Conservation (phyloP, 2,113 vertebrate species). For the Pachyramphus minor region DNA sequence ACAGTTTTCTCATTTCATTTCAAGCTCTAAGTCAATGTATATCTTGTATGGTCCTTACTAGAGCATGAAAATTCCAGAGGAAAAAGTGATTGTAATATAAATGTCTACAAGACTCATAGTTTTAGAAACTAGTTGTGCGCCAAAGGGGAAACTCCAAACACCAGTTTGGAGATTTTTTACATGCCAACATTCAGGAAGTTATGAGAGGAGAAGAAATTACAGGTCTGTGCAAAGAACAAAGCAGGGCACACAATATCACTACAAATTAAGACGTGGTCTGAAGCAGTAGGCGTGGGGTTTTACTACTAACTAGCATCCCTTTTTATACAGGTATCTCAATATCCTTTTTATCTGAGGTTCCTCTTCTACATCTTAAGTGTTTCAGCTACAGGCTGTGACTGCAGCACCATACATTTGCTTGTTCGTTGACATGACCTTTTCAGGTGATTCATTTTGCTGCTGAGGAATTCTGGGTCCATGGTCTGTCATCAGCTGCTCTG, state of each 20-base stretch:
- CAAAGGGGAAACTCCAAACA: not conserved
- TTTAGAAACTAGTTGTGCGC: not conserved
- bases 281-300: rapidly evolving
- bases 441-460: not conserved
- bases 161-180: not conserved
- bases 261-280: not conserved
- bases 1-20: not conserved
- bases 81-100: not conserved
- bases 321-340: not conserved
- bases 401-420: not conserved
- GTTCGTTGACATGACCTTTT: not conserved
- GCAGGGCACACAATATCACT: not conserved
- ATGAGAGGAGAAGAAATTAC: not conserved
- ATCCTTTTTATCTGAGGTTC: not conserved
- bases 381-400: not conserved
- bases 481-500: not conserved
- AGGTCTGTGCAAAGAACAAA: not conserved
- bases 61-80: not conserved
- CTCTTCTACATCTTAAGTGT: not conserved
- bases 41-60: not conserved
- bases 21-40: not conserved
- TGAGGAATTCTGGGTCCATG: not conserved
- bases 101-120: not conserved
- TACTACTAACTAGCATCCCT: not conserved
- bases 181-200: not conserved